Evolutionary conservation across 2,113 vertebrate species (phyloP), one percentile per base, ranked within the genome.

Genomic region (Cavia porcellus): DNA sequence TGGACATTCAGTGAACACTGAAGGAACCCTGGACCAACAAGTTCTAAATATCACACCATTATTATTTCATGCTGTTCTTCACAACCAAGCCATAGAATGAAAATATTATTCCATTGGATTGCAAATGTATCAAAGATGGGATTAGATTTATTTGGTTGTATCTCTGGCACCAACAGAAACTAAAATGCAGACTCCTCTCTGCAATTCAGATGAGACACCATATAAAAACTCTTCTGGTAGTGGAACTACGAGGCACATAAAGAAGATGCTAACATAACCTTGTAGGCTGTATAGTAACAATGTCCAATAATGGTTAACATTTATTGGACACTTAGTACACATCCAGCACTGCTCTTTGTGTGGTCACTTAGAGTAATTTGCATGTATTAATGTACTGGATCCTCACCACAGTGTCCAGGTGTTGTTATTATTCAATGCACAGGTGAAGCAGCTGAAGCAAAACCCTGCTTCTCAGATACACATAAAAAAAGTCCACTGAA

Each of bases 191-290:
- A 90, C 47, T 66, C n/a, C 50, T 52, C 77, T 24, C 22, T 81
- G 35, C 8, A 55, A 64, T 61, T 90, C 52, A 92, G 50, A 90
- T 64, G 80, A 95, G 55, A 93, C 38, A 85, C 55, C 61, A n/a
- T n/a, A 79, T 88, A 83, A 79, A 74, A 85, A 86, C 35, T 89
- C 45, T 30, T 92, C 38, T 86, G 52, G 12, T 32, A 15, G 20
- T 79, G 30, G 38, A 89, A 55, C n/a, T n/a, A 10, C 38, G 83
- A 61, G 30, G 79, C 52, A 86, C 83, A 89, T 86, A 86, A 88
- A 66, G 64, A 96, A 47, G 38, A 30, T 15, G 82, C 64, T 68
- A 68, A 59, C 30, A 90, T 24, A 77, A 81, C 30, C 22, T 74
- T 59, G 83, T 95, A 32, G 35, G 59, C n/a, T 35, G 5, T 70